Evolutionary conservation across 2,797 vertebrate genomes (phyloP).

Genomic region (Schizopygopsis malacanthus): DNA sequence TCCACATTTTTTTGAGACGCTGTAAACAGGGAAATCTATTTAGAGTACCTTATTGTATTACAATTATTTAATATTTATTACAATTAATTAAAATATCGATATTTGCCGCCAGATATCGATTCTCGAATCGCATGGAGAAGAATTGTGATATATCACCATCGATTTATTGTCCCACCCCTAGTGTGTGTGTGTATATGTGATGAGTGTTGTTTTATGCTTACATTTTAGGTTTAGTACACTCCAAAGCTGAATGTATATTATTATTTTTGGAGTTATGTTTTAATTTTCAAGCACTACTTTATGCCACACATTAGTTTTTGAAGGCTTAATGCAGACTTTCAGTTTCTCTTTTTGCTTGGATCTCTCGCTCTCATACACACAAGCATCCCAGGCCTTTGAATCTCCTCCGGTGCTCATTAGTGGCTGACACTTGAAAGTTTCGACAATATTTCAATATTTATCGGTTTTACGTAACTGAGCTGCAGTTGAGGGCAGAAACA

Average conservation of each 20-base stretch:
- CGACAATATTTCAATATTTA: conserved; percentile 43
- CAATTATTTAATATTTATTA: no score
- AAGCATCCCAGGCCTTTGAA: conserved; percentile 18
- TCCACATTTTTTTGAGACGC: no score
- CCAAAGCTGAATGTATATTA: neutral
- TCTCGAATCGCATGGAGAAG: neutral
- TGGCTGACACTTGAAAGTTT: conserved; percentile 37
- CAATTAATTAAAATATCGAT: neutral
- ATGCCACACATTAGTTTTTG: neutral
- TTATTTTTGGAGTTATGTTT: neutral
- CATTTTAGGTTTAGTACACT: neutral
- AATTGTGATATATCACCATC: no score
- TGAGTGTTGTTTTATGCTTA: neutral
- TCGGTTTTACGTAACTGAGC: conserved; percentile 40
- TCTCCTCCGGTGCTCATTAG: conserved; percentile 43
- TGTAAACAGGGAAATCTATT: no score
- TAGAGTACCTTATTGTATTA: no score
- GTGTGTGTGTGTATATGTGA: neutral
- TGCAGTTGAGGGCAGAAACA: conserved; percentile 31
- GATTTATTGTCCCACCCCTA: no score
- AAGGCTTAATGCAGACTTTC: neutral
- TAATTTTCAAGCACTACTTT: neutral
- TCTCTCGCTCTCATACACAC: conserved; percentile 14
- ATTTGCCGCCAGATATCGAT: neutral
- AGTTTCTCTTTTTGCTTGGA: conserved; percentile 35